Base-by-base conservation (phyloP, 2,888 invertebrate species). In the Hirtodrosophila trivittata region DNA sequence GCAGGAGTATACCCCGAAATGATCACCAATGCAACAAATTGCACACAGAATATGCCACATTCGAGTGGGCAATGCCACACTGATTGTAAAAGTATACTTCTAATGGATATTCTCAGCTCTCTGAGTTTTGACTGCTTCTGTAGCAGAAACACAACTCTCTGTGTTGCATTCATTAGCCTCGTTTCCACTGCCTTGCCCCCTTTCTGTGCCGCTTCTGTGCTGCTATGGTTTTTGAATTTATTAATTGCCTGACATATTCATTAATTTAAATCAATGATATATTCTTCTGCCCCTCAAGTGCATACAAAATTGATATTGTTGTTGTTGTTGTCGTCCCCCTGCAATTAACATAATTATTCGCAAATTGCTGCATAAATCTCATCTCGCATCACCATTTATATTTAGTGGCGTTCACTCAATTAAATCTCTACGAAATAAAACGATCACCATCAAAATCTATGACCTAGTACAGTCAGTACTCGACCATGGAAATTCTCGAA, bases 171-270 rank as follows among this genome's bases (percentile, higher is more conserved):
- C 66, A 51, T 59, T 67, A 63, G 56, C 65, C 65, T 37, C 63
- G 42, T 38, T 50, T 43, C 30, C 14, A 35, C 6, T 42, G 32
- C 7, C 4, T 13, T 5, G 8, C 21, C 39, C 39, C 16, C 45
- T 12, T 26, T 45, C 49, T 37, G 41, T 47, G 39, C n/a, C 42
- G 45, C 18, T 50, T 30, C 12, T 42, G 52, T 18, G 18, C 45
- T 87, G 84, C 83, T 82, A 89, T 88, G 89, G 87, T 87, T 74
- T 86, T 82, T 90, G 90, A 87, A 89, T 89, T 87, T 90, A 90
- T 90, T 90, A 90, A 89, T 90, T 90, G 89, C 89, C 84, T 90
- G 90, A 90, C 90, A 88, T 88, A 80, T 83, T 80, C 90, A 89
- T 89, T 90, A 88, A 89, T 90, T 90, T 83, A 82, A 88, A 86